Conservation (phyloP, 2,113 vertebrate species). For the Leptobrachium leishanense region DNA sequence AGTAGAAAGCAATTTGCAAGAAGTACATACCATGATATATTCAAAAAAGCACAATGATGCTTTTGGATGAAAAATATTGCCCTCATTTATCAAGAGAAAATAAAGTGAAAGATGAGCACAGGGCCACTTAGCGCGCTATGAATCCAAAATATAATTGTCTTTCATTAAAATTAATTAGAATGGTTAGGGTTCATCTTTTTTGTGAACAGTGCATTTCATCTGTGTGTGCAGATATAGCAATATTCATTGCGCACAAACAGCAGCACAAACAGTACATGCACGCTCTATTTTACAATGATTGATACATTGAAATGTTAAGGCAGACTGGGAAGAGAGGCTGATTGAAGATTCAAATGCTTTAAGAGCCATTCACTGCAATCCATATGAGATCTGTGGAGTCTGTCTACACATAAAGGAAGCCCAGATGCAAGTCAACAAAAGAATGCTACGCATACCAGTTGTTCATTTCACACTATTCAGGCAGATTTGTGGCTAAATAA, state of each 20-base stretch:
- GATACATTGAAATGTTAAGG: slow-evolving; percentile 51
- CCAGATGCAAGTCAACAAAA: slow-evolving; percentile 58
- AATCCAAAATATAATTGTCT: no score
- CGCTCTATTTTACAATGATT: slow-evolving; percentile 43
- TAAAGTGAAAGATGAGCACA: no score
- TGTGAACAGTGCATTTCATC: no score
- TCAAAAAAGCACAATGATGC: no score
- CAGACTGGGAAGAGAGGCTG: slow-evolving; percentile 59
- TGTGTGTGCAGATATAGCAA: neutral
- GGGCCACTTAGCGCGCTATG: no score
- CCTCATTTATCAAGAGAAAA: no score
- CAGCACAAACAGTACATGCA: slow-evolving; percentile 4
- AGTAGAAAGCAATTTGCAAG: no score
- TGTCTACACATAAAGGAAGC: slow-evolving; percentile 62
- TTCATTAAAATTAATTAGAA: no score
- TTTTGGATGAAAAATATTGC: no score
- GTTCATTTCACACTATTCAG: slow-evolving; percentile 52
- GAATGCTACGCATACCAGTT: slow-evolving; percentile 61
- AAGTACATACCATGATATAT: no score
- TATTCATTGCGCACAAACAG: neutral
- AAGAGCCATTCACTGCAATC: slow-evolving; percentile 55
- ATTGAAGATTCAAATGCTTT: slow-evolving; percentile 58
- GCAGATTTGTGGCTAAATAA: neutral
- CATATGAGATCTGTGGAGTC: slow-evolving; percentile 61
- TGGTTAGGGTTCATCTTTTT: no score